Base-by-base conservation (phyloP, 2,888 invertebrate species). In the Steinernema hermaphroditum region DNA sequence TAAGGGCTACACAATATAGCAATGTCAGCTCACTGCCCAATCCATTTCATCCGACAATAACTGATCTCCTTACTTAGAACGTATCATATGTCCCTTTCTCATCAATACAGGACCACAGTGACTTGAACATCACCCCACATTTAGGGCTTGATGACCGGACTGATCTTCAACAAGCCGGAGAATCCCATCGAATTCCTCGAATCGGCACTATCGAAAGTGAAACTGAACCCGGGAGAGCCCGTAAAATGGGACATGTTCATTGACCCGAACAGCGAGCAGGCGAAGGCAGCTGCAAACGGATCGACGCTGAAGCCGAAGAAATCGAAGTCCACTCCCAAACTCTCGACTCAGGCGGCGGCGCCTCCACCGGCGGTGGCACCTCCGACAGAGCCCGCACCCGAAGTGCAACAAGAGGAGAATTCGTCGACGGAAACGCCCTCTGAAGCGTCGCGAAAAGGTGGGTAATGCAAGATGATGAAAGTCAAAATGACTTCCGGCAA, bases 81-180 rank as follows among this genome's bases (percentile, higher is more conserved):
- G n/a, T n/a, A n/a, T n/a, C n/a, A n/a, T n/a, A n/a, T n/a, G n/a
- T n/a, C n/a, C n/a, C n/a, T n/a, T n/a, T n/a, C n/a, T n/a, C n/a
- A n/a, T n/a, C n/a, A n/a, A n/a, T n/a, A n/a, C n/a, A n/a, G n/a
- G n/a, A n/a, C n/a, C n/a, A n/a, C n/a, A n/a, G n/a, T n/a, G n/a
- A n/a, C n/a, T n/a, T n/a, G n/a, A n/a, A n/a, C n/a, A n/a, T n/a
- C n/a, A n/a, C n/a, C n/a, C n/a, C n/a, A 8, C 76, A 82, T 78
- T 34, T 82, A 89, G 89, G 88, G 88, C 75, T 80, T 89, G 49
- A 89, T 89, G 89, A 89, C 89, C 41, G 89, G 89, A 2, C 78
- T 89, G 74, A 89, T 89, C 86, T 89, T 88, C 82, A 87, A 88
- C 75, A 83, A 88, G 57, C 89, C 89, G n/a, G 82, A 84, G 14